Evolutionary conservation across 2,888 invertebrate genomes (phyloP).

Genomic region (Leistus spinibarbis): DNA sequence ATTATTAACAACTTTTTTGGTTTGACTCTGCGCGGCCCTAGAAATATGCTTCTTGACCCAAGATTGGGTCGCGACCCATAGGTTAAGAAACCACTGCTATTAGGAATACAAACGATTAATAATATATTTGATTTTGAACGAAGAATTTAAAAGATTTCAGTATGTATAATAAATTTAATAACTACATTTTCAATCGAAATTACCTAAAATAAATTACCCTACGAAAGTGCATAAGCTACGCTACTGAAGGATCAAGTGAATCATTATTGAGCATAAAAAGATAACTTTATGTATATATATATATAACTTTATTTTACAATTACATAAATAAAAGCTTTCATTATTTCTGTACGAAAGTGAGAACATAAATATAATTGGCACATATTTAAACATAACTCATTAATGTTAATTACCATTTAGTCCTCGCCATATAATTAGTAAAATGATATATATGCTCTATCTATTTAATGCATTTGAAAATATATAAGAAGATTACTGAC

Average conservation of each 20-base stretch:
- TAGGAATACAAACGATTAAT: too few species aligned
- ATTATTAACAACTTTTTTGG: too few species aligned
- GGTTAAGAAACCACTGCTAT: too few species aligned
- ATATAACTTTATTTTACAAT: background rate
- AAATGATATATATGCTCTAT: background rate
- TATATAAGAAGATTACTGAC: background rate
- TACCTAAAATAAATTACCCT: background rate
- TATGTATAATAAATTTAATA: too few species aligned
- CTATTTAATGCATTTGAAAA: background rate
- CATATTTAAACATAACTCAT: background rate
- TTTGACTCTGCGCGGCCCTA: too few species aligned
- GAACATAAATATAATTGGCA: background rate
- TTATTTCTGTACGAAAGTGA: background rate
- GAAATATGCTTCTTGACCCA: too few species aligned
- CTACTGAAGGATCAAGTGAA: background rate
- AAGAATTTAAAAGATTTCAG: too few species aligned
- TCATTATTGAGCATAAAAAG: background rate
- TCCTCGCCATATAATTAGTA: background rate
- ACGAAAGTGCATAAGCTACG: too few species aligned
- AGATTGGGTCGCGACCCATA: too few species aligned
- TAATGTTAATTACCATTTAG: background rate
- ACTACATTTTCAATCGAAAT: too few species aligned
- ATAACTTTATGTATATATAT: too few species aligned
- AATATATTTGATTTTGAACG: too few species aligned
- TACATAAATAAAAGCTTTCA: background rate